These are phyloP conservation scores for Bucorvus abyssinicus DNA, from an alignment of 2,797 vertebrate species.

Conservation along the genomic window DNA sequence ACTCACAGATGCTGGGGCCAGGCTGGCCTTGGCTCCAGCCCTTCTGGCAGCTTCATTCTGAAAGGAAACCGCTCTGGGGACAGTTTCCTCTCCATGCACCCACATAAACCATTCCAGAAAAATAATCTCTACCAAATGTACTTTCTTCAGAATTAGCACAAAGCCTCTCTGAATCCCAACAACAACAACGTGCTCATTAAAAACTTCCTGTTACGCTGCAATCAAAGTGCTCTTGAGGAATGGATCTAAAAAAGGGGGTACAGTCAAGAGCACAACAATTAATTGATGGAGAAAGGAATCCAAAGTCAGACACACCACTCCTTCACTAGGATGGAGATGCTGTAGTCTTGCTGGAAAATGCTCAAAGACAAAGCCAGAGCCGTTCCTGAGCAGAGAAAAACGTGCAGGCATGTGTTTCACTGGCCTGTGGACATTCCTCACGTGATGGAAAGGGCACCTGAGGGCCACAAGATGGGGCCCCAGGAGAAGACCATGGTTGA, in stretches of 20 bases:
- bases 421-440: neutral
- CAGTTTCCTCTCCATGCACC: neutral
- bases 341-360: neutral
- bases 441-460: neutral
- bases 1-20: neutral
- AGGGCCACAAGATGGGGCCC: neutral
- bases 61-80: neutral
- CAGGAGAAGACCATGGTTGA: neutral
- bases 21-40: neutral
- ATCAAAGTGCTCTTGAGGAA: neutral
- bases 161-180: neutral
- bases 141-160: neutral
- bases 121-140: constrained; percentile 5
- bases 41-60: neutral
- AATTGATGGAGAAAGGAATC: neutral
- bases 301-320: neutral
- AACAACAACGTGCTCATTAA: neutral
- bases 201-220: neutral
- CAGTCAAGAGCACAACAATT: neutral
- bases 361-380: neutral
- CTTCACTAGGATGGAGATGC: neutral
- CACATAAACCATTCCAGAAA: neutral
- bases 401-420: neutral
- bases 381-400: neutral
- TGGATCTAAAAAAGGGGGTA: neutral